Base-by-base conservation (phyloP, 2,888 invertebrate genomes). In the Cephus sareptanus region DNA sequence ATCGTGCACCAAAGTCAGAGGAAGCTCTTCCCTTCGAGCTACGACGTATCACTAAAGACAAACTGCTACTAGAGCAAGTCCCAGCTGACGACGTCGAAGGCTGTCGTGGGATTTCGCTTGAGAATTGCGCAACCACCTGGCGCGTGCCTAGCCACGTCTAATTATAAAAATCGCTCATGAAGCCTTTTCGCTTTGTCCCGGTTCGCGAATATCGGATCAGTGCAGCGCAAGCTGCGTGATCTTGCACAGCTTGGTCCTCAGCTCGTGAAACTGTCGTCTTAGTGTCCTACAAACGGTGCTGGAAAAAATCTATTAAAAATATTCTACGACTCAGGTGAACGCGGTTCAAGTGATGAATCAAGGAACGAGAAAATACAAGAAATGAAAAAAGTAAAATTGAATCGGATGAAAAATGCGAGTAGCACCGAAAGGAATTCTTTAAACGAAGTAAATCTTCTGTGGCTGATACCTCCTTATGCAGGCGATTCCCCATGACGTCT, bases 401-500 rank as follows among this genome's bases (percentile, higher is more conserved):
- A 23, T 23, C 23, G 9, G 1, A 23, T 56, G 56, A 15, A 56
- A 56, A 56, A 56, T 23, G 23, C 56, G 23, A 56, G 56, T 23
- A 56, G 9, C 56, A 56, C 23, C 9, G 9, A 23, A 56, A 56
- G 23, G 9, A 56, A 56, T 56, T 23, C 56, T 23, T 23, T 0
- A 23, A 56, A 23, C 56, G 56, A 56, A 56, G 23, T 56, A 56
- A 56, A 56, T 56, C 56, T 23, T 56, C 56, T 23, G 56, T 23
- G 23, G 56, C 9, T 23, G 56, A 56, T 56, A 56, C 56, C 56
- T 56, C 87, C 87, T 87, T 87, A 30, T 79, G 81, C 69, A 87
- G 34, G 79, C 85, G 77, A 85, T 86, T 88, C 78, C 89, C 88
- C 89, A 88, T 89, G 86, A 82, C 81, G 85, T 83, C 80, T 81